Evolutionary conservation across 2,888 invertebrate species (phyloP).

Genomic region (Onchidella celtica): DNA sequence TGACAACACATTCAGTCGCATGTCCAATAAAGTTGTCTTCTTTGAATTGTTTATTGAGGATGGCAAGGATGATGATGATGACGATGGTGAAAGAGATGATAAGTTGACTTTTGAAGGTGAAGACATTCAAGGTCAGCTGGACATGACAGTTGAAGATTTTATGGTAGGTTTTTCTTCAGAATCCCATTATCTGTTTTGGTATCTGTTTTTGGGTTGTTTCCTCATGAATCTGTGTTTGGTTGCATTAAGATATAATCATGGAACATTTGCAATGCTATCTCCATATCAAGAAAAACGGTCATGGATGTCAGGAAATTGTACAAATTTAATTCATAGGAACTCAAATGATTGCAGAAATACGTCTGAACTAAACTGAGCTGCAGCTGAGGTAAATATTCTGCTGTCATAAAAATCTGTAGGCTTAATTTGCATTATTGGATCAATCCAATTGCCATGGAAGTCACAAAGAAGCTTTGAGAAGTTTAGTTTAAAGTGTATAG

Average conservation of each 20-base stretch:
- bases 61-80: conserved; percentile 67
- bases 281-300: too few species aligned
- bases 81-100: conserved; percentile 59
- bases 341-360: too few species aligned
- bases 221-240: neutral
- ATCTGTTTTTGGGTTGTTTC: neutral
- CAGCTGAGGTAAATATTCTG: too few species aligned
- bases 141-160: conserved; percentile 79
- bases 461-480: too few species aligned
- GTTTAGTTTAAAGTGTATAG: too few species aligned
- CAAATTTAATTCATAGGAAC: too few species aligned
- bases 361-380: too few species aligned
- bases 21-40: conserved; percentile 90
- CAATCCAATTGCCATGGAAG: too few species aligned
- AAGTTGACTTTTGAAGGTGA: conserved; percentile 75
- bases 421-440: too few species aligned
- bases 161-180: conserved; percentile 64
- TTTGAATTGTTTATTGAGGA: conserved; percentile 84
- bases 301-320: neutral
- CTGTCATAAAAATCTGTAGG: too few species aligned
- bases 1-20: conserved; percentile 92
- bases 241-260: too few species aligned
- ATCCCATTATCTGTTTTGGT: neutral
- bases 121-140: conserved; percentile 83
- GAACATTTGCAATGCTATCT: too few species aligned